Percentiles rank a stretch among this genome's conserved stretches.
phyloP scores from a whole-genome alignment of 2,113 vertebrate species.

The Laterallus jamaicensis region DNA sequence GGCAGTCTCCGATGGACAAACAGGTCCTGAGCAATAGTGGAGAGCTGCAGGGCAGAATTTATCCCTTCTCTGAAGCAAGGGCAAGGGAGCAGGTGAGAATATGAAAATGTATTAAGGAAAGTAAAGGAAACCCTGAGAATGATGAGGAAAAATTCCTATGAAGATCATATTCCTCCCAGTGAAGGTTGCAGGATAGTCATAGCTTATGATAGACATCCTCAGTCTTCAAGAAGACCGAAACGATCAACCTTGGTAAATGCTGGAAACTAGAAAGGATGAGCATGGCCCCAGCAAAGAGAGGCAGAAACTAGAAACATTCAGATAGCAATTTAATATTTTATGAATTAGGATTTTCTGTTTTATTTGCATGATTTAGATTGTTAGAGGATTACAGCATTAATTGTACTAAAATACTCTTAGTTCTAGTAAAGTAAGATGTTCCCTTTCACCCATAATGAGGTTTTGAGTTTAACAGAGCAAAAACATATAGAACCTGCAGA shows the following conservation, averaged over 20 bases:
- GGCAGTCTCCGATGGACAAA: fast-evolving
- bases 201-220: not conserved
- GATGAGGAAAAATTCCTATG: not conserved
- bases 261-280: not conserved
- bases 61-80: not conserved
- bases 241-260: not conserved
- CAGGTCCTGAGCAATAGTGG: fast-evolving
- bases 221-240: not conserved
- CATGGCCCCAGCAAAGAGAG: not conserved
- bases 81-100: not conserved
- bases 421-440: not conserved
- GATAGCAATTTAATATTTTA: not conserved
- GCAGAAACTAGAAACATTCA: not conserved
- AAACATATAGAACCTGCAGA: not conserved
- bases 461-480: not conserved
- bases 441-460: not conserved
- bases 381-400: not conserved
- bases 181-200: not conserved
- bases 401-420: not conserved
- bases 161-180: not conserved
- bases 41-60: not conserved
- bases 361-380: not conserved
- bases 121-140: not conserved
- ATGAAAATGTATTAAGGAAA: not conserved
- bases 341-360: not conserved